Conservation (phyloP, 2,113 vertebrate species). For the Sylvietta virens region DNA sequence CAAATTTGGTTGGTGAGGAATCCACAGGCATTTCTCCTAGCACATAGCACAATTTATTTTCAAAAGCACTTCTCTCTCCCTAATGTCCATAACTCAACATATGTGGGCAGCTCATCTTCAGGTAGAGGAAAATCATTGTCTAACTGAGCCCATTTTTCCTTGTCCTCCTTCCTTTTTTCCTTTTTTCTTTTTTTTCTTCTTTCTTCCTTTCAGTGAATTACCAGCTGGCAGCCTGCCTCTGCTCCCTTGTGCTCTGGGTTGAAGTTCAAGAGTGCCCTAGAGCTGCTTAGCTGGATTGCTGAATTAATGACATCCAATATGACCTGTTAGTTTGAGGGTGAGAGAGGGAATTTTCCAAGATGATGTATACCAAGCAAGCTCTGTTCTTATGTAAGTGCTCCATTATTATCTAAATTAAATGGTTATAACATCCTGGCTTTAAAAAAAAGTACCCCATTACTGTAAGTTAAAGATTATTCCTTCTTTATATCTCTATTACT, state of each 20-base stretch:
- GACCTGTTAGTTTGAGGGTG: background rate
- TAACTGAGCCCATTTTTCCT: background rate
- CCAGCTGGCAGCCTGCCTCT: background rate
- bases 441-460: background rate
- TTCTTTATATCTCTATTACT: background rate
- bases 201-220: background rate
- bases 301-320: background rate
- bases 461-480: constrained; percentile 29
- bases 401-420: constrained; percentile 37
- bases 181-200: fast-evolving
- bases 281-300: background rate
- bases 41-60: background rate
- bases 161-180: background rate
- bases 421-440: background rate
- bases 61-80: background rate
- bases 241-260: background rate
- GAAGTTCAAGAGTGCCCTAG: constrained; percentile 22
- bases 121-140: background rate
- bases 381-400: background rate
- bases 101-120: background rate
- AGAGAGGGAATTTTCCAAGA: background rate
- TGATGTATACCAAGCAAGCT: background rate
- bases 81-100: background rate
- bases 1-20: background rate
- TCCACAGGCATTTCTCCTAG: background rate